Evolutionary conservation across 2,113 vertebrate species (phyloP).

Genomic region (Mungos mungo): DNA sequence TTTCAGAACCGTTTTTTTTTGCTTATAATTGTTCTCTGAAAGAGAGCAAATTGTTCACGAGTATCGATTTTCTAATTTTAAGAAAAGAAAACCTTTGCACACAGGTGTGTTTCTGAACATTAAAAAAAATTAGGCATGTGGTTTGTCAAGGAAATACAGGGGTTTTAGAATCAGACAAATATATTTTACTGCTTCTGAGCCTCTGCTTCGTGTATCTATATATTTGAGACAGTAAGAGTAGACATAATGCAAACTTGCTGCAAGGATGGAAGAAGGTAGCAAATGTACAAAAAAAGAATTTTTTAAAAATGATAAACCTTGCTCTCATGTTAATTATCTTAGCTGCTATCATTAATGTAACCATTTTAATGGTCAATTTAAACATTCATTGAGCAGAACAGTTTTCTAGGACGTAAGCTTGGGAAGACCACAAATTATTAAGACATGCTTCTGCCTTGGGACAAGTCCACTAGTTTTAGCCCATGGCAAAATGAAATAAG

Average conservation of each 20-base stretch:
- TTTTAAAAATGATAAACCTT: not conserved
- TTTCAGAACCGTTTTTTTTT: slow-evolving; percentile 37
- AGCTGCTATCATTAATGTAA: not conserved
- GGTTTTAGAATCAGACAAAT: not conserved
- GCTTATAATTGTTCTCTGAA: not conserved
- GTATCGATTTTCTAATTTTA: not conserved
- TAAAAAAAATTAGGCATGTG: not conserved
- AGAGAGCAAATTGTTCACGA: not conserved
- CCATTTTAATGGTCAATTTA: not conserved
- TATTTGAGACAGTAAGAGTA: not conserved
- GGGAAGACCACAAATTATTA: not conserved
- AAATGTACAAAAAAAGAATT: not conserved
- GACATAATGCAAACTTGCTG: not conserved
- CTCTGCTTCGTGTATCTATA: not conserved
- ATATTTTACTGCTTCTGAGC: not conserved
- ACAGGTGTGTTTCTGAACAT: not conserved
- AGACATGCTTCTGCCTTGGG: not conserved
- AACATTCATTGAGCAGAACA: not conserved
- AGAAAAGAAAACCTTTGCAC: not conserved
- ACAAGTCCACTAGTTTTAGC: not conserved
- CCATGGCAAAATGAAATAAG: not conserved
- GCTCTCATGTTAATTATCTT: not conserved
- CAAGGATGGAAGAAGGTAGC: not conserved
- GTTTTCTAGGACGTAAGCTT: not conserved
- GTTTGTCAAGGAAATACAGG: not conserved